These are phyloP conservation scores for Philopedon plagiatum DNA, from an alignment of 2,888 invertebrate species.

Conservation along the genomic window DNA sequence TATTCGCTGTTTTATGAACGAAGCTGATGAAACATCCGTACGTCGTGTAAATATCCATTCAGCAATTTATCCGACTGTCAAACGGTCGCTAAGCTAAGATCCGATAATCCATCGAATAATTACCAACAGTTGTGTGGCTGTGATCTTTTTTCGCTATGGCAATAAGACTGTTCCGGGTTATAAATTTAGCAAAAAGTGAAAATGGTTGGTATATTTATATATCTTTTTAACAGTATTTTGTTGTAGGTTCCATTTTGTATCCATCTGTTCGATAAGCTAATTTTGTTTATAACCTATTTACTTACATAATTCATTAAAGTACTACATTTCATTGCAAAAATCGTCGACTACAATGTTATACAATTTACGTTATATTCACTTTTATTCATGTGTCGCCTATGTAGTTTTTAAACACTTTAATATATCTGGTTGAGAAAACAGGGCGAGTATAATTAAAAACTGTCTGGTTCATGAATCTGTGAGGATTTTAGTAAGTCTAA, in stretches of 20 bases:
- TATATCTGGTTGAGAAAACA: too few relatives aligned
- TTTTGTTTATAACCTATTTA: conserved; percentile 6
- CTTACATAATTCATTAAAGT: conserved; percentile 13
- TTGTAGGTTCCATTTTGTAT: background rate
- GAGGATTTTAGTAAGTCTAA: too few relatives aligned
- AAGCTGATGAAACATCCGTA: too few relatives aligned
- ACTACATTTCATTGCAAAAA: background rate
- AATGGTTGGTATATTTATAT: conserved; percentile 73
- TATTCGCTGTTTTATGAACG: too few relatives aligned
- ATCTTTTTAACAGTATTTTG: background rate
- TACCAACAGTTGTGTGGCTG: too few relatives aligned
- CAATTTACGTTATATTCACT: background rate
- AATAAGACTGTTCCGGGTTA: conserved; percentile 78
- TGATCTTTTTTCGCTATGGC: conserved; percentile 72
- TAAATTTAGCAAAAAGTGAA: conserved; percentile 73
- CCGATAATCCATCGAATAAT: background rate
- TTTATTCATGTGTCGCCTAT: too few relatives aligned
- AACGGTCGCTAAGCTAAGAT: too few relatives aligned
- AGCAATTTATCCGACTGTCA: too few relatives aligned
- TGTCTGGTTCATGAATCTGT: too few relatives aligned
- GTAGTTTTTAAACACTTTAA: too few relatives aligned
- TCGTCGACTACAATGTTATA: background rate
- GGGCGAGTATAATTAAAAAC: too few relatives aligned
- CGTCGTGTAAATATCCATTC: too few relatives aligned
- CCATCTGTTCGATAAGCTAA: background rate